Conservation (phyloP, 2,888 invertebrate genomes). For the Pinctada fucata region DNA sequence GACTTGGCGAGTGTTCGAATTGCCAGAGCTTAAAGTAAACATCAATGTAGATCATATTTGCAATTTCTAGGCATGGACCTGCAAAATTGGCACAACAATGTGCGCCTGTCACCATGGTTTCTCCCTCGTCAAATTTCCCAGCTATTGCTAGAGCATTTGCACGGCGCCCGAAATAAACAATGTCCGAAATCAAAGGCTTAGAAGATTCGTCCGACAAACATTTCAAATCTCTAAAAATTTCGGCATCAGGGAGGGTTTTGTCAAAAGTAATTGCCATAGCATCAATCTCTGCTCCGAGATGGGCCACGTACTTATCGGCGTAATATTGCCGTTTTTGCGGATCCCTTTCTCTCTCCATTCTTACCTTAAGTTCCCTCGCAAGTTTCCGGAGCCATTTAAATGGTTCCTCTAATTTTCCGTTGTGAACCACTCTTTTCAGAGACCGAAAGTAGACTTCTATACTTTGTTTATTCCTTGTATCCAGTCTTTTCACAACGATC, state of each 20-base stretch:
- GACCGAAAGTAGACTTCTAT: conserved; percentile 25
- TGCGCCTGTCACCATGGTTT: conserved; percentile 40
- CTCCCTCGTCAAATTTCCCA: conserved; percentile 33
- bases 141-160: conserved; percentile 45
- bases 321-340: conserved; percentile 24
- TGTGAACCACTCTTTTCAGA: conserved; percentile 37
- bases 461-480: conserved; percentile 15
- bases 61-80: conserved; percentile 48
- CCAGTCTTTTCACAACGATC: conserved; percentile 4
- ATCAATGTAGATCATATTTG: conserved; percentile 50
- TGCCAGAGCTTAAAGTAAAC: conserved; percentile 49
- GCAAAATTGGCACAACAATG: conserved; percentile 39
- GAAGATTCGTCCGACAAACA: conserved; percentile 32
- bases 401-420: conserved; percentile 29
- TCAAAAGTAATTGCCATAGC: conserved; percentile 48
- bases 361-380: conserved; percentile 23
- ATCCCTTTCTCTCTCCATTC: conserved; percentile 33
- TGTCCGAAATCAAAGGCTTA: conserved; percentile 42
- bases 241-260: conserved; percentile 33
- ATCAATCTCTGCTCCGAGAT: conserved; percentile 39
- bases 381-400: conserved; percentile 35
- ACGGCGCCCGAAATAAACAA: conserved; percentile 39
- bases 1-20: conserved; percentile 39
- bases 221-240: conserved; percentile 41
- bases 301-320: conserved; percentile 34